phyloP scores from a whole-genome alignment of 2,797 vertebrate genomes.

The Tenualosa ilisha region DNA sequence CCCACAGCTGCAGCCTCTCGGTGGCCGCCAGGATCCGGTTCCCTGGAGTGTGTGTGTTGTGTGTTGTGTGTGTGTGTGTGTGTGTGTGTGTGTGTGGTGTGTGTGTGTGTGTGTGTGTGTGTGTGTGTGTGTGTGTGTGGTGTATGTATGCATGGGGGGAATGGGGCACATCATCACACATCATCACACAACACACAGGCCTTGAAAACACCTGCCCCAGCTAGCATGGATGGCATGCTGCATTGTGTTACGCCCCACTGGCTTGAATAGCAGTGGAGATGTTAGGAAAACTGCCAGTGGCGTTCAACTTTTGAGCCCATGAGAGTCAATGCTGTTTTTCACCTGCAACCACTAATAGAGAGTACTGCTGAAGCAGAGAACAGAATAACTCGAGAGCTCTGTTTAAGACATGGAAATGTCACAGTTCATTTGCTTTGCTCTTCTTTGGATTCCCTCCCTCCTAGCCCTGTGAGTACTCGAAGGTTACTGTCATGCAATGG shows the following conservation, averaged over 20 bases:
- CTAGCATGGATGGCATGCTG: neutral
- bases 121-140: too few relatives aligned
- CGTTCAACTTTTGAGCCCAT: neutral
- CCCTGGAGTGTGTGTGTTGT: conserved; percentile 68
- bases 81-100: too few relatives aligned
- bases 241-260: neutral
- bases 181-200: neutral
- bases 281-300: neutral
- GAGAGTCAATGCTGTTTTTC: neutral
- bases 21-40: conserved; percentile 94
- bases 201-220: conserved; percentile 1
- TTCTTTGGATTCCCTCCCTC: neutral
- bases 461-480: neutral
- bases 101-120: too few relatives aligned
- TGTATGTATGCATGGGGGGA: neutral
- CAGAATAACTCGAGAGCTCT: neutral
- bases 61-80: too few relatives aligned
- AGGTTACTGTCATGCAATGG: neutral
- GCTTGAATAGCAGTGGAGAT: neutral
- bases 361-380: neutral
- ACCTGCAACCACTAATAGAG: neutral
- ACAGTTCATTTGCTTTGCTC: neutral
- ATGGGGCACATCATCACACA: conserved; percentile 25
- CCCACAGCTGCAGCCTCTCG: conserved; percentile 92
- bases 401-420: conserved; percentile 8